A percentile compares a stretch with the other conserved stretches of the same genome.
Conservation (phyloP, 1,140 invertebrate species). For the Sesamia nonagrioides region DNA sequence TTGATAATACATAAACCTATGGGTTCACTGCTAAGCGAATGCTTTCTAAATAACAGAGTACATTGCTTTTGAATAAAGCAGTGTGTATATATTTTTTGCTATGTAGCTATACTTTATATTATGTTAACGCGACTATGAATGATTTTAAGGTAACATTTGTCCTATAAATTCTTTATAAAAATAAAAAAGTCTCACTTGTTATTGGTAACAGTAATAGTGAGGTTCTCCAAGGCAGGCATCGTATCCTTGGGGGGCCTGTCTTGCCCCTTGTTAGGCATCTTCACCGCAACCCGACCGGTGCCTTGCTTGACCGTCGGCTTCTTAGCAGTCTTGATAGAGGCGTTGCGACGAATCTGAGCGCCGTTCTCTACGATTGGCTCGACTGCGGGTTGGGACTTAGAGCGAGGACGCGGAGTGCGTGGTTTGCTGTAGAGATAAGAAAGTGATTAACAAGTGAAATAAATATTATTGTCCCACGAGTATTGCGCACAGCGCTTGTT, state of each 20-base stretch:
- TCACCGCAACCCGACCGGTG: conserved; percentile 38
- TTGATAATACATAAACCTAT: too few species aligned
- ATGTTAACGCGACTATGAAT: too few species aligned
- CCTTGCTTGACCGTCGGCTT: conserved; percentile 50
- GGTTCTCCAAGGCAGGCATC: conserved; percentile 72
- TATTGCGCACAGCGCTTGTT: too few species aligned
- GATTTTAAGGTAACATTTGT: too few species aligned
- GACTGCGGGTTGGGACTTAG: conserved; percentile 77
- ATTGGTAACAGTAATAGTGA: conserved; percentile 76
- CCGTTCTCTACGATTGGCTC: conserved; percentile 70
- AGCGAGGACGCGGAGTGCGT: conserved; percentile 67
- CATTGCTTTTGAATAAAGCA: too few species aligned
- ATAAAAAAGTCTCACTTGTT: conserved; percentile 60
- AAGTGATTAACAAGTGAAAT: neutral
- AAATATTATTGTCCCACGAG: too few species aligned
- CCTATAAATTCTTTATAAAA: too few species aligned
- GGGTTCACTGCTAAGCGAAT: too few species aligned
- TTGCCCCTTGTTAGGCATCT: conserved; percentile 32
- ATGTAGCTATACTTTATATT: too few species aligned
- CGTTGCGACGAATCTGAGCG: conserved; percentile 63
- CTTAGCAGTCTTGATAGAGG: conserved; percentile 72
- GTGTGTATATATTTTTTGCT: too few species aligned
- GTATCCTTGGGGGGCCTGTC: conserved; percentile 57
- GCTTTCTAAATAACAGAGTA: too few species aligned
- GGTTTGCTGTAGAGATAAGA: conserved; percentile 49